phyloP scores from a whole-genome alignment of 2,888 invertebrate species.

The Cantharis flavilabris region DNA sequence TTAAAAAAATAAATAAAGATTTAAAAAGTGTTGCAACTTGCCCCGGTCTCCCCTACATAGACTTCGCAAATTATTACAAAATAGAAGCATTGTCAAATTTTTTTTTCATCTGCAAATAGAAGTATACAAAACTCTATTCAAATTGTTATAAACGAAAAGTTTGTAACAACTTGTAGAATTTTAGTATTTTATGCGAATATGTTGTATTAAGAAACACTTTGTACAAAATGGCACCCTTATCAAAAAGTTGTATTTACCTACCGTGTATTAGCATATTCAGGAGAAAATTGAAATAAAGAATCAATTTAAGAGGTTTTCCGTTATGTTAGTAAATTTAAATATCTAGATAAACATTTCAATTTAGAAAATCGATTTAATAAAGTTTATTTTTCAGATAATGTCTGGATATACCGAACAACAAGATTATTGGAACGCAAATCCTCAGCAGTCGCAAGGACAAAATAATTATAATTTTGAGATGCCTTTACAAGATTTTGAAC shows the following conservation, averaged over 20 bases:
- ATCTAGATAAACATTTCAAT: not conserved
- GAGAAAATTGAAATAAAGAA: not conserved
- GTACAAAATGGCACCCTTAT: not conserved
- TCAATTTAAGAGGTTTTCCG: not conserved
- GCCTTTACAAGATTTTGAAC: constrained; percentile 42
- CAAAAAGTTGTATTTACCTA: not conserved
- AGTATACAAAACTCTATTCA: not conserved
- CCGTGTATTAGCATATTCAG: not conserved
- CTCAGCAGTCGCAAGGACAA: constrained; percentile 28
- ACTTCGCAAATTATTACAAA: not conserved
- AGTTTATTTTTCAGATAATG: constrained; percentile 19
- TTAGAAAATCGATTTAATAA: not conserved
- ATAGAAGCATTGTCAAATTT: not conserved
- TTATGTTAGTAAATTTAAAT: not conserved
- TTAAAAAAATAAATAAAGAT: no score
- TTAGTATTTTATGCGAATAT: no score
- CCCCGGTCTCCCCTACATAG: no score
- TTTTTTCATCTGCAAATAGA: not conserved
- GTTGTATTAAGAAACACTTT: not conserved
- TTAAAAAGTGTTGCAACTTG: no score
- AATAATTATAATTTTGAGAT: constrained; percentile 43
- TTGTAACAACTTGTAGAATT: not conserved
- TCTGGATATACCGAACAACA: constrained; percentile 28
- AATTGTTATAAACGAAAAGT: not conserved
- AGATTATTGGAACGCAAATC: constrained; percentile 36